Conservation (phyloP, 2,113 vertebrate species). For the Danio rerio region GRCz12tu NC_133191.1:17401001-17401500, state of each 20-base stretch:
- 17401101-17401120: slow-evolving; percentile 8
- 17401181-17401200: neutral
- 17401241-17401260: neutral
- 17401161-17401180: no score
- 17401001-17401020: slow-evolving; percentile 4
- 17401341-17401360: no score
- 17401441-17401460: no score
- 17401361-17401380: no score
- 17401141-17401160: slow-evolving; percentile 5
- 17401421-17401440: no score
- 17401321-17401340: no score
- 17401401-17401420: no score
- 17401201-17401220: neutral
- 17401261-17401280: neutral
- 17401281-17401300: no score
- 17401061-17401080: slow-evolving; percentile 43
- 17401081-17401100: slow-evolving; percentile 45
- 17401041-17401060: slow-evolving; percentile 29
- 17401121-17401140: neutral
- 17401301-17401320: no score
- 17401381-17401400: no score
- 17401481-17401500: no score
- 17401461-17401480: no score
- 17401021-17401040: slow-evolving; percentile 17
- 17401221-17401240: neutral